Base-by-base conservation (phyloP, 2,113 vertebrate genomes). In the Poeciliopsis prolifica region DNA sequence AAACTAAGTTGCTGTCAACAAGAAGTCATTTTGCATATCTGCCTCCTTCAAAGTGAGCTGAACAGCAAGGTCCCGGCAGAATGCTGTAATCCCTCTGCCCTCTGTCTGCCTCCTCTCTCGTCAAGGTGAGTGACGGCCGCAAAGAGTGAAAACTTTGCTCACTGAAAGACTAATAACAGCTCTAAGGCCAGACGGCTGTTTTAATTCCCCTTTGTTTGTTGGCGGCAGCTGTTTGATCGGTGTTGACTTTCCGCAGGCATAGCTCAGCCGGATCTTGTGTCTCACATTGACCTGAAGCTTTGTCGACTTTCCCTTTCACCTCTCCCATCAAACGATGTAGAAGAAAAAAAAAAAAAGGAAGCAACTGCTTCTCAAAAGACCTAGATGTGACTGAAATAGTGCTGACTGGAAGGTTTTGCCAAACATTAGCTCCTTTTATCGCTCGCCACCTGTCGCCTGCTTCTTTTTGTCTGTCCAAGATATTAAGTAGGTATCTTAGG, bases 371-470 rank as follows among this genome's bases (percentile, higher is more conserved):
- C 37, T 77, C 66, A 82, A 87, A 76, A 85, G 77, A 60, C 37
- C 54, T n/a, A 61, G 54, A 75, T 81, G 79, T 89, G 78, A 89
- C 89, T 80, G 54, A 77, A 86, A 81, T 40, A 88, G 48, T 83
- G 84, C 89, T 86, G 88, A 91, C 78, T 82, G 44, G 72, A 77
- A 72, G 69, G 15, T 86, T 87, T 83, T 62, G 64, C 69, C 60
- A 71, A 80, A 88, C 79, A 86, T 82, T 65, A 72, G 77, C 72
- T 83, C 81, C 80, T 87, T 83, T 82, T 61, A 48, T 86, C 81
- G 73, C 71, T 70, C 78, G 86, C 88, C 84, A 91, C 77, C 87
- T 74, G 90, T 91, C 54, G 70, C 89, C 80, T 75, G 74, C 26
- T 15, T 42, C 42, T 79, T 83, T 79, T 87, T 87, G 81, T 88